Evolutionary conservation across 2,797 vertebrate genomes (phyloP).

Genomic region (Balearica regulorum): DNA sequence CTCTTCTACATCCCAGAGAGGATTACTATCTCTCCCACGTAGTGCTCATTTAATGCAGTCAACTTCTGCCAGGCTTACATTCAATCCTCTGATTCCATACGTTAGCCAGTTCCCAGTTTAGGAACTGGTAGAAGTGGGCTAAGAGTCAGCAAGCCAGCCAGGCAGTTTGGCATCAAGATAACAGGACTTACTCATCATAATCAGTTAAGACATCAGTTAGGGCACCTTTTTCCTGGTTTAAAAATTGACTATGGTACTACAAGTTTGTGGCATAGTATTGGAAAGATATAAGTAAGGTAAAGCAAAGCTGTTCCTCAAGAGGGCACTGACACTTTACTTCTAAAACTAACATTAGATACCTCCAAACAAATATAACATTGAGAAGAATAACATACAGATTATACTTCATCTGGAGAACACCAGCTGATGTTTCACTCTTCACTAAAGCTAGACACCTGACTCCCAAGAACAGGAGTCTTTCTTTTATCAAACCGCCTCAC

Average conservation of each 20-base stretch:
- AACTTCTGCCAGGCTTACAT: neutral
- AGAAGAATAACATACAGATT: neutral
- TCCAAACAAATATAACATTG: neutral
- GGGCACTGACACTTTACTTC: neutral
- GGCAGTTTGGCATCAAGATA: neutral
- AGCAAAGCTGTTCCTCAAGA: neutral
- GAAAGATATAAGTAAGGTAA: neutral
- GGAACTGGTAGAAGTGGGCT: neutral
- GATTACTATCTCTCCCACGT: neutral
- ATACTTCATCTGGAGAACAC: too few species aligned
- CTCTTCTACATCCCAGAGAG: neutral
- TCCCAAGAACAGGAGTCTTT: accelerated
- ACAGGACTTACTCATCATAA: neutral
- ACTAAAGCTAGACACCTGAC: too few species aligned
- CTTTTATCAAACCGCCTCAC: accelerated
- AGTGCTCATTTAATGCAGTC: neutral
- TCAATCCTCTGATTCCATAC: neutral
- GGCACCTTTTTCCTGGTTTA: neutral
- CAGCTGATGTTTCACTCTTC: accelerated
- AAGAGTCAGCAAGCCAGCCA: neutral
- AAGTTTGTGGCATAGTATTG: neutral
- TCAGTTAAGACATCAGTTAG: neutral
- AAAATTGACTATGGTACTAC: neutral
- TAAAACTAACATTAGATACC: neutral
- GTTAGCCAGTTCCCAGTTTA: neutral